Percentiles rank a stretch among this genome's conserved stretches.
phyloP scores from a whole-genome alignment of 1,140 invertebrate species.

The Drosophila ambigua region DNA sequence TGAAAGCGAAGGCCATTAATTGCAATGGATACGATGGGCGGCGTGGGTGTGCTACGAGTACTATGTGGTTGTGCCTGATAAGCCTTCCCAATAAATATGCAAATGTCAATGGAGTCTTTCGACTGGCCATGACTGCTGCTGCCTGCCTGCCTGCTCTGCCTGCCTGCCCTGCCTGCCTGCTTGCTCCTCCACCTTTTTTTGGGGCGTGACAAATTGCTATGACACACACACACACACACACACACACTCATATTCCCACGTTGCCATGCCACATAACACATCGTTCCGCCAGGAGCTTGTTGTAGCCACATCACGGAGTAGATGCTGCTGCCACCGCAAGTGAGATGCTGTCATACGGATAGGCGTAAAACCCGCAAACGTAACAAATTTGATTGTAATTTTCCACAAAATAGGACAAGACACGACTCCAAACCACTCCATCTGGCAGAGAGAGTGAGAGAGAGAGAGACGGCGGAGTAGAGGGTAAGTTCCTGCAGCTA shows the following conservation, averaged over 20 bases:
- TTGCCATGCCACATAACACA: slow-evolving; percentile 8
- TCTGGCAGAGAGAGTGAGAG: not conserved
- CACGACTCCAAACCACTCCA: not conserved
- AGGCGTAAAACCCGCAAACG: slow-evolving; percentile 78
- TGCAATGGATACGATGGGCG: slow-evolving; percentile 39
- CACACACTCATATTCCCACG: slow-evolving; percentile 21
- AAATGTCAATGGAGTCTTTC: slow-evolving; percentile 52
- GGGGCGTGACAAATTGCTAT: slow-evolving; percentile 58
- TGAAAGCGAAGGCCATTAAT: slow-evolving; percentile 74
- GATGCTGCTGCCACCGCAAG: slow-evolving; percentile 8
- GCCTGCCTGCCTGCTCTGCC: not conserved
- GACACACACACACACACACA: slow-evolving; percentile 13
- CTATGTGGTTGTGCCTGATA: slow-evolving; percentile 27
- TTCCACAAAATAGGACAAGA: slow-evolving; percentile 70
- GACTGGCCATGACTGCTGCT: slow-evolving; percentile 7
- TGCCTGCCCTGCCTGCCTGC: not conserved
- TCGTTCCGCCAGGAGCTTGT: too few species aligned
- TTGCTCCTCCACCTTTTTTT: slow-evolving; percentile 25
- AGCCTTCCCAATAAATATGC: slow-evolving; percentile 55
- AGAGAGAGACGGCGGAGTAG: not conserved
- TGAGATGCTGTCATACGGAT: slow-evolving; percentile 56
- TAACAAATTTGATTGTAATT: slow-evolving; percentile 75
- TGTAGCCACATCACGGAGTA: slow-evolving; percentile 7
- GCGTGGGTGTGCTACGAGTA: not conserved
- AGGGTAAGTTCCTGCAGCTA: too few species aligned